Evolutionary conservation across 2,797 vertebrate genomes (phyloP), one percentile per base, ranked within the genome.

Genomic region (Crenichthys baileyi): DNA sequence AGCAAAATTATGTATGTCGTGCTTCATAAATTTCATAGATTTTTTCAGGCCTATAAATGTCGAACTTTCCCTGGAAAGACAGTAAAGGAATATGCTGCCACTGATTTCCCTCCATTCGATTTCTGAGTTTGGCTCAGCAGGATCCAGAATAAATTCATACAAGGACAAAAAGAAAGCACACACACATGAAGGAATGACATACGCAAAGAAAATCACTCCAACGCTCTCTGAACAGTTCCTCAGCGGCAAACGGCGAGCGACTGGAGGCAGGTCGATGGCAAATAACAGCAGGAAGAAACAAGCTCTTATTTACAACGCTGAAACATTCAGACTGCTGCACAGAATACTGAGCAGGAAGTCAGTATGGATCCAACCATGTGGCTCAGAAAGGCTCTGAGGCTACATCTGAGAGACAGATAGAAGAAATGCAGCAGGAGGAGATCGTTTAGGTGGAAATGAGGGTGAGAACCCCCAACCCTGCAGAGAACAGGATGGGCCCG

Each of bases 291-390:
- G 71, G 77, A 72, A 77, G 70, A 80, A 77, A 82, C 51, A 9
- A 18, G 9, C 76, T 87, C 78, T 82, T 87, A 84, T 91, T 91
- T 77, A 83, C 75, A 5, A 22, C 4, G n/a, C 74, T 86, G 85
- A 89, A 85, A 86, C 84, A 85, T 87, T 85, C 79, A 82, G 44
- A 76, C 73, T n/a, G 80, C 2, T 53, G 77, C 0, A 61, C 77
- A 22, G 83, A 79, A 83, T 22, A 7, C 15, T 7, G 7, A 73
- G 80, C 68, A 58, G 53, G 55, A 36, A 16, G 53, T 18, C n/a
- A 44, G 51, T 2, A 39, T 72, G 44, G 9, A 13, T 15, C 13
- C 48, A 48, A 31, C 16, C 44, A 20, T 22, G 50, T 8, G 9
- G 16, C 51, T 53, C 51, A 6, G 16, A 53, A 20, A 20, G 51